Evolutionary conservation across 1,140 invertebrate genomes (phyloP).

Genomic region (Pseudomyrmex pallidus): DNA sequence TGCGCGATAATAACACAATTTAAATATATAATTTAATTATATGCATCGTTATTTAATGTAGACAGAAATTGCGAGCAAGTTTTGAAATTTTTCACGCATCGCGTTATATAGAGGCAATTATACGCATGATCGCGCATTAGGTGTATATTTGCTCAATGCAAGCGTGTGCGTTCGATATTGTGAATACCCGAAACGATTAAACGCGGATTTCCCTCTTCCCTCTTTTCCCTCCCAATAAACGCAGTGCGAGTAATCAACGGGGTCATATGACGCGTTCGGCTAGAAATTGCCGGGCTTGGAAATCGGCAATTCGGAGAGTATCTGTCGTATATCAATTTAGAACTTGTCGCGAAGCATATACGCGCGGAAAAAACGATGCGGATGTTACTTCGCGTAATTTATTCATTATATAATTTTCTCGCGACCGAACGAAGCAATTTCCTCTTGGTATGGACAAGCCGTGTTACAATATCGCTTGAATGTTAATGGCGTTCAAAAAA

Average conservation of each 20-base stretch:
- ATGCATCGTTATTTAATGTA: too few relatives aligned
- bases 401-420: conserved; percentile 22
- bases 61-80: too few relatives aligned
- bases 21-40: too few relatives aligned
- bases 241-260: conserved; percentile 42
- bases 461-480: neutral
- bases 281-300: neutral
- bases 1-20: too few relatives aligned
- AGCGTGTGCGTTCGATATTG: conserved; percentile 19
- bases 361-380: neutral
- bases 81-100: too few relatives aligned
- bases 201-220: conserved; percentile 42
- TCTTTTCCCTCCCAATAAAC: neutral
- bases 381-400: conserved; percentile 14
- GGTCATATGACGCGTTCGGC: conserved; percentile 23
- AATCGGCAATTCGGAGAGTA: conserved; percentile 22
- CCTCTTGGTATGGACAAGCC: neutral
- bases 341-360: neutral
- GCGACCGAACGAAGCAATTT: neutral
- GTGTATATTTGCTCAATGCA: neutral
- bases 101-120: conserved; percentile 21
- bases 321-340: neutral
- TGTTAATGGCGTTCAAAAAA: neutral
- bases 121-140: neutral
- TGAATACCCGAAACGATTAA: conserved; percentile 52